Conservation (phyloP, 2,888 invertebrate species). For the Laothoe populi region DNA sequence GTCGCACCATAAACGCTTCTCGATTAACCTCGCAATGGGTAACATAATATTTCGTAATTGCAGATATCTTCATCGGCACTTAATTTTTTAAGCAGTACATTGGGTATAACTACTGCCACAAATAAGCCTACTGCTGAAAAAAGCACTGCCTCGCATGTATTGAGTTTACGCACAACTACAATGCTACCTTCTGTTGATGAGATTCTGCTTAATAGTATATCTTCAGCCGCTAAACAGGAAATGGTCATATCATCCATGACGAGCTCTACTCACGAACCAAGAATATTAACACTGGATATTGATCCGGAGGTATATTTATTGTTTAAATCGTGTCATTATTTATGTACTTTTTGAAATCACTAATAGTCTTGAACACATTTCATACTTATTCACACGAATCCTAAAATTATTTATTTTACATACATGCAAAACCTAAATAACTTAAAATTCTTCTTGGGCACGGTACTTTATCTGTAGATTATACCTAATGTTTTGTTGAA, state of each 20-base stretch:
- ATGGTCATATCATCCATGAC: slow-evolving; percentile 82
- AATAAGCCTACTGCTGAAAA: slow-evolving; percentile 76
- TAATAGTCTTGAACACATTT: slow-evolving; percentile 32
- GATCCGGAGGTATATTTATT: slow-evolving; percentile 86
- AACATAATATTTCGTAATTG: slow-evolving; percentile 81
- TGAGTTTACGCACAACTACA: slow-evolving; percentile 83
- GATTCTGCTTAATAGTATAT: slow-evolving; percentile 86
- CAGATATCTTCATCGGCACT: slow-evolving; percentile 82
- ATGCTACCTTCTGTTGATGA: slow-evolving; percentile 86
- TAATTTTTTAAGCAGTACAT: slow-evolving; percentile 81
- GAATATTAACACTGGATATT: slow-evolving; percentile 86
- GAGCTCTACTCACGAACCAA: slow-evolving; percentile 81
- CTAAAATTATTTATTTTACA: slow-evolving; percentile 33
- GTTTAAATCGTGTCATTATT: slow-evolving; percentile 57
- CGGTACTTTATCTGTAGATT: slow-evolving; percentile 40
- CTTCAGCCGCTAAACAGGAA: slow-evolving; percentile 86
- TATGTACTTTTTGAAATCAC: slow-evolving; percentile 45
- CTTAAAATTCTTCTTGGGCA: slow-evolving; percentile 32
- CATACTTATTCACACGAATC: slow-evolving; percentile 34
- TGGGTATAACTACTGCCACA: slow-evolving; percentile 77
- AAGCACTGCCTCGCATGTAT: slow-evolving; percentile 84
- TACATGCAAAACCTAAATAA: slow-evolving; percentile 14
- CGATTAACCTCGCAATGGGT: slow-evolving; percentile 62
- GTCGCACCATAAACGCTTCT: slow-evolving; percentile 61
- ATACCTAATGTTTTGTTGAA: slow-evolving; percentile 29